Conservation (phyloP, 2,888 invertebrate genomes). For the Drosophila meridiana region DNA sequence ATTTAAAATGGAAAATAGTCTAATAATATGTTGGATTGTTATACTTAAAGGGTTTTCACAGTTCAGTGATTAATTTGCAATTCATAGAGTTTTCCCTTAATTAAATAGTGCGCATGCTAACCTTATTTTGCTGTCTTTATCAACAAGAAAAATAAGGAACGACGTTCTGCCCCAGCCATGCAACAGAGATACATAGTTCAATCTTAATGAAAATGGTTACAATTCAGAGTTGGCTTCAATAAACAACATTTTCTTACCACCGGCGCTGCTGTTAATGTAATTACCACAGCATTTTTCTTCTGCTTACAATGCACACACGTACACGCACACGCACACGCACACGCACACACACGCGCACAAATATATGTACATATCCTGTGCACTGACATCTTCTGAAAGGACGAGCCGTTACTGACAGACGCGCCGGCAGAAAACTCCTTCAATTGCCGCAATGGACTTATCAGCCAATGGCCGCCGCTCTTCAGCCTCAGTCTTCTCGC, state of each 20-base stretch:
- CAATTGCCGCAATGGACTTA: conserved; percentile 62
- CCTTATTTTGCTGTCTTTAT: background rate
- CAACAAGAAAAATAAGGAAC: background rate
- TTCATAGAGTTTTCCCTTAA: background rate
- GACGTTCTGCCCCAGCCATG: conserved; percentile 17
- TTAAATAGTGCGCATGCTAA: background rate
- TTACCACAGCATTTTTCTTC: conserved; percentile 76
- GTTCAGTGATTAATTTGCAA: background rate
- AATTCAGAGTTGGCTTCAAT: conserved; percentile 61
- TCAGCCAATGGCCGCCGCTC: conserved; percentile 35
- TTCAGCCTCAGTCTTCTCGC: conserved; percentile 1
- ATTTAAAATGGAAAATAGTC: too few species aligned
- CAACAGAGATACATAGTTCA: conserved; percentile 65
- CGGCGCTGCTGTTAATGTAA: conserved; percentile 74
- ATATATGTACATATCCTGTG: conserved; percentile 9
- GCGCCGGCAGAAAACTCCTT: conserved; percentile 51
- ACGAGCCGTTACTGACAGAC: conserved; percentile 53
- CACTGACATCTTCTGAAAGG: conserved; percentile 39
- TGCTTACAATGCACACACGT: conserved; percentile 25
- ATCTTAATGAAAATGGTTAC: conserved; percentile 81
- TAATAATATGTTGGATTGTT: too few species aligned
- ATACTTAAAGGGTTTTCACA: background rate
- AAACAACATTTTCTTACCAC: conserved; percentile 63
- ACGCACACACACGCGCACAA: conserved; percentile 10
- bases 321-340: background rate